Evolutionary conservation across 2,888 invertebrate genomes (phyloP).

Genomic region (Papilio demoleus): DNA sequence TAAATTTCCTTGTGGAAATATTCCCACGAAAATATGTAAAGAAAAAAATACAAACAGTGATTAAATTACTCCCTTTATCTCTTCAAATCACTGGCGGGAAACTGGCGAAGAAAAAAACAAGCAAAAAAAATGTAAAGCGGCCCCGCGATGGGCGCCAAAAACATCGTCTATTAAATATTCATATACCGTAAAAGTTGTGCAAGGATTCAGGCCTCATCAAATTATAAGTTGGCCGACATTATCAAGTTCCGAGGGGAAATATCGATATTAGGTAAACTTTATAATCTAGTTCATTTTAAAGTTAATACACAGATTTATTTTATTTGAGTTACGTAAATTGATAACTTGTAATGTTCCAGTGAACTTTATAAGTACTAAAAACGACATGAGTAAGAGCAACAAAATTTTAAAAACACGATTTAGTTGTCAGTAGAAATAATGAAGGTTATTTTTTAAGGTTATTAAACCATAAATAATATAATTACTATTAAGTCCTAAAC

Average conservation of each 20-base stretch:
- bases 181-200: slow-evolving; percentile 64
- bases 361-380: no score
- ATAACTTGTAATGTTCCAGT: neutral
- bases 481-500: neutral
- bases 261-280: slow-evolving; percentile 28
- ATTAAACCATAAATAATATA: no score
- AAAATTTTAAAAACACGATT: no score
- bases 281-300: slow-evolving; percentile 4
- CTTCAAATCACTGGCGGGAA: slow-evolving; percentile 56
- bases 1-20: slow-evolving; percentile 41
- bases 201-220: slow-evolving; percentile 68
- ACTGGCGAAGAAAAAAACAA: slow-evolving; percentile 52
- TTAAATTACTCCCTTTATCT: slow-evolving; percentile 58
- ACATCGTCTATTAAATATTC: slow-evolving; percentile 68
- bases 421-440: no score
- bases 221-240: slow-evolving; percentile 67
- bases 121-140: slow-evolving; percentile 52
- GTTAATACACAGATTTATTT: slow-evolving; percentile 7
- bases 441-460: no score
- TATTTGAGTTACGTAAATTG: neutral
- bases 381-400: no score
- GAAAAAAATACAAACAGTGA: slow-evolving; percentile 48
- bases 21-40: slow-evolving; percentile 25
- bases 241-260: slow-evolving; percentile 48
- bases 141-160: slow-evolving; percentile 67